A percentile compares a stretch with the other conserved stretches of the same genome.
Evolutionary conservation across 2,888 invertebrate genomes (phyloP).

Genomic region (Coleophora deauratella): DNA sequence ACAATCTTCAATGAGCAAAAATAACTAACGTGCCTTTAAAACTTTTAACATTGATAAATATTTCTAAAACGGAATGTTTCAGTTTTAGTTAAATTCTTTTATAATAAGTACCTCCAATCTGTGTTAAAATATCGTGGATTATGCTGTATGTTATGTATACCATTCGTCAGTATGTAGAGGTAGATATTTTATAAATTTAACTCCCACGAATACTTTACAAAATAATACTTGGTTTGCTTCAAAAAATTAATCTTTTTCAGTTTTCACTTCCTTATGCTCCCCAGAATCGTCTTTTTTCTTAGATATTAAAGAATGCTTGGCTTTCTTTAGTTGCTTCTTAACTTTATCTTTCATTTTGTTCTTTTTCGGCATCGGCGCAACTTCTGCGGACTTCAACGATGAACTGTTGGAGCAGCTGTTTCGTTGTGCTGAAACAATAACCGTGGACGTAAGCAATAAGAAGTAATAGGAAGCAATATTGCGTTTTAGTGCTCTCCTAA

Average conservation of each 20-base stretch:
- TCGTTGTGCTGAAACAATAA: constrained; percentile 53
- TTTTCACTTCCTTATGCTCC: constrained; percentile 44
- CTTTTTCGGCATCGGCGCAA: constrained; percentile 49
- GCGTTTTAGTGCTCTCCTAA: too few relatives aligned
- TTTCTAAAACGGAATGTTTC: constrained; percentile 52
- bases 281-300: constrained; percentile 56
- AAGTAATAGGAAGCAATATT: too few relatives aligned
- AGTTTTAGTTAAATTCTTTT: constrained; percentile 51
- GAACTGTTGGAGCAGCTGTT: constrained; percentile 62
- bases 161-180: too few relatives aligned
- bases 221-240: too few relatives aligned
- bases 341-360: constrained; percentile 66
- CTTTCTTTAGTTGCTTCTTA: constrained; percentile 65
- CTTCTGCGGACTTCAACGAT: constrained; percentile 56
- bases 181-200: too few relatives aligned
- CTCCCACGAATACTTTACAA: too few relatives aligned
- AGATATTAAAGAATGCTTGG: constrained; percentile 54
- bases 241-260: constrained; percentile 40
- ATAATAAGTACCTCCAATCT: constrained; percentile 1
- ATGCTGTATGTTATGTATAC: too few relatives aligned
- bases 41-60: too few relatives aligned
- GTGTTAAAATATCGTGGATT: too few relatives aligned
- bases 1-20: too few relatives aligned
- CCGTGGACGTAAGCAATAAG: too few relatives aligned
- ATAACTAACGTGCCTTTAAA: too few relatives aligned